Conservation (phyloP, 1,140 invertebrate genomes). For the Zaprionus kolodkinae region DNA sequence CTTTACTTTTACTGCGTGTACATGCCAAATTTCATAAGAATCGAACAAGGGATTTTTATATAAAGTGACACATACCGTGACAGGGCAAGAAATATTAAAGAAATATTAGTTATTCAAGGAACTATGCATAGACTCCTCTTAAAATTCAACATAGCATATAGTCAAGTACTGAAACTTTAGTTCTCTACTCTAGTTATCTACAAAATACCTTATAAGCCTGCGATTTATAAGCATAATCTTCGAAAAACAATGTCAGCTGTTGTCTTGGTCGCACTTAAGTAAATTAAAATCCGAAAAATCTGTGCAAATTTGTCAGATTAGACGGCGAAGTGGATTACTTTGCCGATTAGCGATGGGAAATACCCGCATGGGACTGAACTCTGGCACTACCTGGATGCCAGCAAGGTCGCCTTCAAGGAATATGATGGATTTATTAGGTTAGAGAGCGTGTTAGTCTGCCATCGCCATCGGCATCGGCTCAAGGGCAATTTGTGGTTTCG, state of each 20-base stretch:
- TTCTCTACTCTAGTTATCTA: not conserved
- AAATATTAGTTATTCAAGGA: no score
- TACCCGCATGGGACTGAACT: not conserved
- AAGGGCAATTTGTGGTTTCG: slow-evolving; percentile 63
- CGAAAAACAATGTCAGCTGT: not conserved
- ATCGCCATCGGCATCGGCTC: slow-evolving; percentile 40
- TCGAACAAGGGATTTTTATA: no score
- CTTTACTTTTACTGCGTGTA: no score
- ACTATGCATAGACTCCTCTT: no score
- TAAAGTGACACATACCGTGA: no score
- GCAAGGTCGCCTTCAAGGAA: slow-evolving; percentile 59
- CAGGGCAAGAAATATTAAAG: no score
- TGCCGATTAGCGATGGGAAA: not conserved
- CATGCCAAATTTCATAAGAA: no score
- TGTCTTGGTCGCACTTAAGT: slow-evolving; percentile 3
- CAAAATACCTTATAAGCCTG: not conserved
- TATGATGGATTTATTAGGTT: slow-evolving; percentile 70
- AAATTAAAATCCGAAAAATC: slow-evolving; percentile 56
- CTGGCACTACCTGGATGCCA: not conserved
- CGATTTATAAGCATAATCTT: not conserved
- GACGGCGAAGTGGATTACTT: slow-evolving; percentile 8
- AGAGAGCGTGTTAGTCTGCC: slow-evolving; percentile 56
- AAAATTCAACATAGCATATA: no score
- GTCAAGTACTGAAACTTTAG: not conserved
- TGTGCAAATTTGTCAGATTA: slow-evolving; percentile 57